These are phyloP conservation scores for Rhinogobio ventralis DNA, from an alignment of 2,797 vertebrate genomes.

Conservation along the genomic window DNA sequence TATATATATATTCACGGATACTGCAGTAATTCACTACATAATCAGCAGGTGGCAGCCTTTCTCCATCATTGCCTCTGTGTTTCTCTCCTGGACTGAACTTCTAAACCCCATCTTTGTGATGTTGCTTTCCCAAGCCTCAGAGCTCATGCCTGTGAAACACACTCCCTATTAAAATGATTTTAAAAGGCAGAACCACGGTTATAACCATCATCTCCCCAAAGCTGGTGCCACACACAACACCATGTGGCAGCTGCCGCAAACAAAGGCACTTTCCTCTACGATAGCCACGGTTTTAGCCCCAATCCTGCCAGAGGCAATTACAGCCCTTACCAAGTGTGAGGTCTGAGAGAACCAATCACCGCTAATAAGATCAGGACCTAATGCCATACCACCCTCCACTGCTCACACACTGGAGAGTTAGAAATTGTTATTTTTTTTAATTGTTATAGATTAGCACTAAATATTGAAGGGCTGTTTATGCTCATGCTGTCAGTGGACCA, in stretches of 20 bases:
- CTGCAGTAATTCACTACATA: background rate
- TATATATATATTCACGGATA: too few species aligned
- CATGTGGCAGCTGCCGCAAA: conserved; percentile 81
- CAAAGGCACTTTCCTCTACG: conserved; percentile 76
- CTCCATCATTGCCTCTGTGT: conserved; percentile 71
- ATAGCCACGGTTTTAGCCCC: conserved; percentile 74
- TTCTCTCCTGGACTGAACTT: conserved; percentile 69
- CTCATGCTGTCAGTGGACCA: background rate
- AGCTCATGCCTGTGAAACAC: conserved; percentile 80
- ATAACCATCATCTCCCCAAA: conserved; percentile 82
- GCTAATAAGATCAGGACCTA: conserved; percentile 80
- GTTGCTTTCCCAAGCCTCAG: conserved; percentile 74
- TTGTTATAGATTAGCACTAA: background rate
- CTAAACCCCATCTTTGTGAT: conserved; percentile 69
- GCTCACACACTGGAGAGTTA: conserved; percentile 5
- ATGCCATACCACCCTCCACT: conserved; percentile 60
- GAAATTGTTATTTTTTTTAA: background rate
- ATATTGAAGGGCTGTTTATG: background rate
- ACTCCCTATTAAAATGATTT: conserved; percentile 81
- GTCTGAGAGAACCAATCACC: conserved; percentile 80
- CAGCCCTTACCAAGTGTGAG: conserved; percentile 81
- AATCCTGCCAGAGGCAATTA: conserved; percentile 80
- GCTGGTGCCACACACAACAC: conserved; percentile 81
- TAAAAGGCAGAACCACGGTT: conserved; percentile 81
- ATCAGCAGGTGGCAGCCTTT: conserved; percentile 84